Conservation (phyloP, 2,113 vertebrate genomes). For the Rattus rattus region DNA sequence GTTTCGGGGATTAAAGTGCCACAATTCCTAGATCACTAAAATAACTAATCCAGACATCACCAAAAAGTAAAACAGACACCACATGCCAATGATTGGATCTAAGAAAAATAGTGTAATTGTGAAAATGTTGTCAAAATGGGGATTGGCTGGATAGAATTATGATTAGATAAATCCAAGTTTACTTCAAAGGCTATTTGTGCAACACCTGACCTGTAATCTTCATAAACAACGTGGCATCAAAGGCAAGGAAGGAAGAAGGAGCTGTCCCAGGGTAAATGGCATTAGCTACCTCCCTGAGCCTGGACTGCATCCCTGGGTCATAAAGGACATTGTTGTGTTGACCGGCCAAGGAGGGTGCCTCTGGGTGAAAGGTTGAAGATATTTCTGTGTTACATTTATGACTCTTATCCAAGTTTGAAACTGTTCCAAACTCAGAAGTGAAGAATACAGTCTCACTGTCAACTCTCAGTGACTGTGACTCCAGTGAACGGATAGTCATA, state of each 20-base stretch:
- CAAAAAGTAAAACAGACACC: not conserved
- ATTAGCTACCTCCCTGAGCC: not conserved
- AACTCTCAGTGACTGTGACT: not conserved
- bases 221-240: not conserved
- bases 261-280: not conserved
- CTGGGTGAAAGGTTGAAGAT: not conserved
- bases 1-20: not conserved
- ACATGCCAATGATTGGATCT: not conserved
- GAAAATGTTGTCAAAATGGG: not conserved
- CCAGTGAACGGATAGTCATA: not conserved
- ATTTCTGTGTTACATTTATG: not conserved
- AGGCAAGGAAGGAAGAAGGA: conserved; percentile 22
- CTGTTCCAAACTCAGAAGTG: conserved; percentile 50
- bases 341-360: not conserved
- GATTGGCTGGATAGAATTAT: not conserved
- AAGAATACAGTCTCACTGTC: not conserved
- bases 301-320: not conserved
- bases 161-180: conserved; percentile 31
- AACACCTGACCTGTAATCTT: conserved; percentile 41
- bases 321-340: not conserved
- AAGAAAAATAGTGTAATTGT: not conserved
- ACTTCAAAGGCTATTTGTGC: conserved; percentile 25
- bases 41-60: not conserved
- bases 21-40: not conserved
- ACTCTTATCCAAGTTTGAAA: conserved; percentile 29